Base-by-base conservation (phyloP, 2,797 vertebrate genomes). In the Atherinosoma microstoma region DNA sequence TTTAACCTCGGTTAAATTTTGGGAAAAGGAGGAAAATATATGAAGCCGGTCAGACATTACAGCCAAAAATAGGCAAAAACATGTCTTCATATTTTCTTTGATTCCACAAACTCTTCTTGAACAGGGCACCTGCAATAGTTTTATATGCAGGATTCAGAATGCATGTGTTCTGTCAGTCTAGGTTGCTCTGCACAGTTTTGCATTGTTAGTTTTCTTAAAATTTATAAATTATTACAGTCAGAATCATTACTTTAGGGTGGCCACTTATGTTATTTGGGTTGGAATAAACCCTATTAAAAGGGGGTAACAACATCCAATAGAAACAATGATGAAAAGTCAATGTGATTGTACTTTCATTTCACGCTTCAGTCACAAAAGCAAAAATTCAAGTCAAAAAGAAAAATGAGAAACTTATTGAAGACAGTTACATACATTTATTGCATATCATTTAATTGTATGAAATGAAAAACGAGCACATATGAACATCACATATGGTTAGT, bases 401-500 rank as follows among this genome's bases (percentile, higher is more conserved):
- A 93, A 89, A 86, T 82, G 85, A 91, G 88, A 95, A 93, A 93
- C 86, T 76, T 88, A 87, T 91, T 92, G 85, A 92, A 89, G 90
- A 91, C 91, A 93, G 91, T 93, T 92, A 92, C 88, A 90, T 93
- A 94, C 87, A 95, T 95, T 94, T 94, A 95, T 95, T 95, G 93
- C 93, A 95, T 94, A 94, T 94, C 92, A 94, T 95, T 95, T 94
- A 95, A 92, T 93, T 91, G 92, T 94, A 94, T 93, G 97, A 97
- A 97, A 96, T 94, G 95, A 95, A 97, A 91, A 89, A 94, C 79
- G 89, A 97, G 95, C 96, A 98, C 96, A 97, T 96, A 97, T 95
- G 94, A 97, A 97, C 96, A 96, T 97, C 96, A 98, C 96, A 98
- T 96, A 94, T 96, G 95, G 96, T 98, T 97, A 97, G 97, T 98